Conservation (phyloP, 2,797 vertebrate species). For the Limosa lapponica region DNA sequence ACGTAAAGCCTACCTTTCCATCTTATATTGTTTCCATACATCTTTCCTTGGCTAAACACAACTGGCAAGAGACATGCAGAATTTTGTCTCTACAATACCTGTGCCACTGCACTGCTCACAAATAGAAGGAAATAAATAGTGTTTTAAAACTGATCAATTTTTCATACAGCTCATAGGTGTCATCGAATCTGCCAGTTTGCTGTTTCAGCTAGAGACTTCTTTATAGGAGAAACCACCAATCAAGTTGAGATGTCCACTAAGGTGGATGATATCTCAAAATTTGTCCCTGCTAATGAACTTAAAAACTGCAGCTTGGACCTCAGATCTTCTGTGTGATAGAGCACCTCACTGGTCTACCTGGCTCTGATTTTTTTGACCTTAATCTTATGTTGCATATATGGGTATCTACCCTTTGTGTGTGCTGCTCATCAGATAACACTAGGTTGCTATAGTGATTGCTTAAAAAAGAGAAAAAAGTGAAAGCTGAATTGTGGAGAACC, state of each 20-base stretch:
- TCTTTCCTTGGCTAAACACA: neutral
- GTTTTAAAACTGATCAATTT: neutral
- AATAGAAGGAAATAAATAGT: neutral
- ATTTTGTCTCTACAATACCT: neutral
- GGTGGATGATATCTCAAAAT: neutral
- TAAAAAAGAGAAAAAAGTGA: constrained; percentile 12
- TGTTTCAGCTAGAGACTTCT: neutral
- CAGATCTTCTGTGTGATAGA: neutral
- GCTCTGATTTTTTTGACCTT: neutral
- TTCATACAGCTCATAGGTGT: neutral
- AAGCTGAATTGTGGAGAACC: constrained; percentile 1
- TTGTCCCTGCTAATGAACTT: neutral
- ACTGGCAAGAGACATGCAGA: neutral
- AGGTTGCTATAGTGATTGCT: constrained; percentile 59
- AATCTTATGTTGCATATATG: neutral
- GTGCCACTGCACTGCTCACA: neutral
- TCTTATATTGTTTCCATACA: neutral
- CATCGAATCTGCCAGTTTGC: neutral
- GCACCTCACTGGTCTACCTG: neutral
- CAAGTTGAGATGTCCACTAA: neutral
- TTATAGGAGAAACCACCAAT: neutral
- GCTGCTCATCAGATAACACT: neutral
- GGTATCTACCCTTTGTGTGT: neutral
- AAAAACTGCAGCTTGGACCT: neutral
- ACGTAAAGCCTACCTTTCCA: neutral